These are phyloP conservation scores for Micrastur ruficollis DNA, from an alignment of 2,797 vertebrate species.

Conservation along the genomic window DNA sequence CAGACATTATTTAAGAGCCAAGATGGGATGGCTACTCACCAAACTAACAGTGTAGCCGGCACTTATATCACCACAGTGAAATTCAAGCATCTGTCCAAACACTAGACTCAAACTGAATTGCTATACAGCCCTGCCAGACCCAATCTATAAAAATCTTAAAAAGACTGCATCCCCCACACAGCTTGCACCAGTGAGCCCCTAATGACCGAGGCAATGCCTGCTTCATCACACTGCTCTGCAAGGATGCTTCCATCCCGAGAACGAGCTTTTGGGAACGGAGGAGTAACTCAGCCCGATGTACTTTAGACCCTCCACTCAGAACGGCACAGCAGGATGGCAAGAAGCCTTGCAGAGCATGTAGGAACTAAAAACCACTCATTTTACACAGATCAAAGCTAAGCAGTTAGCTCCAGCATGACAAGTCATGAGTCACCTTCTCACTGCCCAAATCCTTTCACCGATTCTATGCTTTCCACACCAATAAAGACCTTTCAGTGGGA, in stretches of 20 bases:
- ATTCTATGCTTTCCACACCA: not conserved
- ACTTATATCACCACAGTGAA: not conserved
- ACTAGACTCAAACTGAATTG: accelerated
- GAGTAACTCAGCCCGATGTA: accelerated
- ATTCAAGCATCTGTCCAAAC: not conserved
- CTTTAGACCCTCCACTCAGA: accelerated
- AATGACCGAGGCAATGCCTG: not conserved
- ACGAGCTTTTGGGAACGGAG: accelerated
- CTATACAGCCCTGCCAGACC: not conserved
- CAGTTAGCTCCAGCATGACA: not conserved
- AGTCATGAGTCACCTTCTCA: not conserved
- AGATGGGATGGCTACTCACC: not conserved
- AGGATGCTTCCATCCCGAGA: not conserved
- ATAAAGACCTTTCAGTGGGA: not conserved
- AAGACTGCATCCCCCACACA: not conserved
- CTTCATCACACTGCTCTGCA: not conserved
- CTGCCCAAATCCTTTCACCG: not conserved
- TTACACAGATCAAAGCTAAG: not conserved
- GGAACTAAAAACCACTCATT: not conserved
- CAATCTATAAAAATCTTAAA: not conserved
- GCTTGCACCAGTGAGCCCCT: accelerated
- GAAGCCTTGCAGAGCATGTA: not conserved
- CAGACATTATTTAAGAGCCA: not conserved
- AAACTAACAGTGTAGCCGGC: accelerated
- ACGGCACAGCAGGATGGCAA: accelerated